Conservation (phyloP, 2,888 invertebrate genomes). For the Dioctria linearis region DNA sequence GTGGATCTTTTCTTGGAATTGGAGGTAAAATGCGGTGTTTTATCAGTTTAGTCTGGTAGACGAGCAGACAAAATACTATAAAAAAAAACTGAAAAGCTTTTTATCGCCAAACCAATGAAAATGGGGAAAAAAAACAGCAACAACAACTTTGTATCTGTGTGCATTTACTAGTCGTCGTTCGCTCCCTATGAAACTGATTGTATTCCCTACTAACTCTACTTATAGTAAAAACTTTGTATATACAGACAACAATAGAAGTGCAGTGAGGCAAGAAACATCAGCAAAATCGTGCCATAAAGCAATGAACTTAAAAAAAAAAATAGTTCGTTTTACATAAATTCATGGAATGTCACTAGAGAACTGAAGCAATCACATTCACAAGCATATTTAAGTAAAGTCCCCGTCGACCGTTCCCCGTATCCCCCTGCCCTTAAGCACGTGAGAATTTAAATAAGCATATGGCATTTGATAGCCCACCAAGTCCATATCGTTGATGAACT, state of each 20-base stretch:
- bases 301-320: background rate
- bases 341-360: slow-evolving; percentile 23
- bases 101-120: background rate
- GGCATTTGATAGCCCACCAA: background rate
- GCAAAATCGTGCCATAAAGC: background rate
- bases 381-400: too few species aligned
- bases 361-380: background rate
- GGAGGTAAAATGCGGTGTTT: background rate
- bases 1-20: background rate
- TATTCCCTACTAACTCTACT: background rate
- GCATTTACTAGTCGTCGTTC: background rate
- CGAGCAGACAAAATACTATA: background rate
- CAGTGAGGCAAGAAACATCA: background rate
- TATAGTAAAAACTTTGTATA: too few species aligned
- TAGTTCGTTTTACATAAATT: slow-evolving; percentile 34
- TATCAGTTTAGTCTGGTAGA: background rate
- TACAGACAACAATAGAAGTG: too few species aligned
- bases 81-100: background rate
- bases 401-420: too few species aligned
- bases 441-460: background rate
- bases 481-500: background rate
- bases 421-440: background rate
- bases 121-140: background rate
- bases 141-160: background rate
- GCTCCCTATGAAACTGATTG: background rate